Percentiles rank a stretch among this genome's conserved stretches.
These are phyloP conservation scores for Theonella swinhoei DNA, from an alignment of 37 sponge, comb jelly and placozoan genomes.

Conservation along the genomic window DNA sequence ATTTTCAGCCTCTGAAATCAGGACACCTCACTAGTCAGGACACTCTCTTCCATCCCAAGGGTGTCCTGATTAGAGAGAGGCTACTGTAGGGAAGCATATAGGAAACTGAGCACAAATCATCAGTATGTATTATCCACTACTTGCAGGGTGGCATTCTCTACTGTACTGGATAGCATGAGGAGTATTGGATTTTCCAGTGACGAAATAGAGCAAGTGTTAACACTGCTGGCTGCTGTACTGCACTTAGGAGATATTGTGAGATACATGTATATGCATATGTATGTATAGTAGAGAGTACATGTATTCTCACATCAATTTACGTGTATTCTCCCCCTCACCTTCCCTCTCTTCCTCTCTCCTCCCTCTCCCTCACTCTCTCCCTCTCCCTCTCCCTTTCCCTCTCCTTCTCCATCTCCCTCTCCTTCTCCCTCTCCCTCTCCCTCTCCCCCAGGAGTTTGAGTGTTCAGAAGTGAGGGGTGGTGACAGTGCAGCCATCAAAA, in stretches of 20 bases:
- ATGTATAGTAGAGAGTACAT: too few relatives aligned
- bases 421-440: background rate
- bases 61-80: too few relatives aligned
- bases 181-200: slow-evolving; percentile 48
- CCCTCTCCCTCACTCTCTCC: too few relatives aligned
- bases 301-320: too few relatives aligned
- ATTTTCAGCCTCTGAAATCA: too few relatives aligned
- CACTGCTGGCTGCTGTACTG: slow-evolving; percentile 56
- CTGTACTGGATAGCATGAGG: slow-evolving; percentile 44
- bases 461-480: slow-evolving; percentile 30
- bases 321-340: too few relatives aligned
- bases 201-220: slow-evolving; percentile 36
- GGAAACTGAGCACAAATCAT: too few relatives aligned
- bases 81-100: too few relatives aligned
- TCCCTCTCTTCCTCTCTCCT: too few relatives aligned
- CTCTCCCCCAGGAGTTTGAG: slow-evolving; percentile 41
- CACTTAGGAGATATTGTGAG: slow-evolving; percentile 80
- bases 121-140: too few relatives aligned
- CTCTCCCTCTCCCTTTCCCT: background rate
- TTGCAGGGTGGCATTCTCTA: slow-evolving; percentile 27
- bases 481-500: slow-evolving; percentile 45
- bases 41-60: too few relatives aligned
- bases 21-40: too few relatives aligned
- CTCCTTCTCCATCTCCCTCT: background rate
- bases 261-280: background rate